Evolutionary conservation across 2,888 invertebrate species (phyloP), one percentile per base, ranked within the genome.

Genomic region (Lasioglossum marginatum): DNA sequence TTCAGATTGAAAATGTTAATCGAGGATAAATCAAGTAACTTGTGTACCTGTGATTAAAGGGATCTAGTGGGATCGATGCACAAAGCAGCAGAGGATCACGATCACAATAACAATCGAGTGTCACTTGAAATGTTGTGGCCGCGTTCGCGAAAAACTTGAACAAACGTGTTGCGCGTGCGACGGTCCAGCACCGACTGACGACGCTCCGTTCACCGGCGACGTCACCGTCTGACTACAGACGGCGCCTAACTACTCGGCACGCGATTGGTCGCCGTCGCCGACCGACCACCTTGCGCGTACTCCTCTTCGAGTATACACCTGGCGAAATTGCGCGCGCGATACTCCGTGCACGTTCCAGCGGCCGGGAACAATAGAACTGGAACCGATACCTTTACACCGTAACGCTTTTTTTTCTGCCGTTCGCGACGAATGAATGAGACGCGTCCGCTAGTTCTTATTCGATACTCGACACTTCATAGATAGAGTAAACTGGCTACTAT

Each of bases 161-260:
- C 23, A 4, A 48, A 10, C 52, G 37, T 3, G 40, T 31, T 72
- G 23, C 78, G 23, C 81, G 66, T 79, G 57, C 85, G 79, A 73
- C 83, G 88, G 78, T 83, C 83, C 82, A 75, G 81, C 89, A 89
- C 83, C 60, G 82, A 91, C 91, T 91, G 90, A 85, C 85, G 73
- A 83, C 48, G 70, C 63, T 52, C 70, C 70, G 78, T 68, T 68
- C 74, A 63, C 66, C 57, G 37, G 72, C 72, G 77, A 77, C 77
- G 79, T 71, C 70, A 71, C 14, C 79, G 82, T 82, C 82, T 27
- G 75, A 73, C 86, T 82, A 84, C 84, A 63, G 81, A 89, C 91
- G 90, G 91, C 91, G 91, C 87, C 85, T 87, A 85, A 80, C 87
- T 72, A 85, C 84, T 82, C 85, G 85, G 85, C 76, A 72, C 80